Evolutionary conservation across 2,797 vertebrate genomes (phyloP).

Genomic region (Smutsia gigantea): DNA sequence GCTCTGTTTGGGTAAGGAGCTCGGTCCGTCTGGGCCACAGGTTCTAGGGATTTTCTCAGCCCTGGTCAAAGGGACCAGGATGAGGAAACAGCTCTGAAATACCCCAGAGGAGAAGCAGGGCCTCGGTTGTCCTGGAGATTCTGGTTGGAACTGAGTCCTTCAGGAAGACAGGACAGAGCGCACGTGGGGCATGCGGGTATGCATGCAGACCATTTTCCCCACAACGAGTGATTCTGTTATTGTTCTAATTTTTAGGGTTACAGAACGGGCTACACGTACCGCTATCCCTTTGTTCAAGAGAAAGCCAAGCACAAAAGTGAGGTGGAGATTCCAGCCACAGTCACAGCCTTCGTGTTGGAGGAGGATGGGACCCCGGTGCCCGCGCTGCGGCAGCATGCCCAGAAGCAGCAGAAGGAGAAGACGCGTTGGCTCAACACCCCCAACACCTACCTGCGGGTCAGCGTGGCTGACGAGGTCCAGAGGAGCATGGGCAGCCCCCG

Average conservation of each 20-base stretch:
- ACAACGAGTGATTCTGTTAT: neutral
- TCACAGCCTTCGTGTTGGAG: slow-evolving; percentile 93
- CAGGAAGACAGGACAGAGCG: neutral
- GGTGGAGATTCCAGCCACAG: slow-evolving; percentile 95
- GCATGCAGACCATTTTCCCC: slow-evolving; percentile 74
- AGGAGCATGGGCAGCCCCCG: slow-evolving; percentile 87
- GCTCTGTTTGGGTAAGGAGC: neutral
- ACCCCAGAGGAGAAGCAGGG: neutral
- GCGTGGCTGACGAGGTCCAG: slow-evolving; percentile 89
- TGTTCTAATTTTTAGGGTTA: slow-evolving; percentile 86
- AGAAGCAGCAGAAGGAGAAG: slow-evolving; percentile 97
- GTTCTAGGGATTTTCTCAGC: neutral
- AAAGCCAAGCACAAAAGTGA: slow-evolving; percentile 94
- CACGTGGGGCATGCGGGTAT: accelerated
- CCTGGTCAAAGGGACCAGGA: neutral
- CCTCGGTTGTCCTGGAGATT: neutral
- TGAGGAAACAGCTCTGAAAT: neutral
- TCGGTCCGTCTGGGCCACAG: neutral
- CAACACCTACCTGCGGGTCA: slow-evolving; percentile 96
- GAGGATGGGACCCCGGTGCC: slow-evolving; percentile 90
- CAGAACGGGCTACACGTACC: slow-evolving; percentile 96
- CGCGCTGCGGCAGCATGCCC: slow-evolving; percentile 90
- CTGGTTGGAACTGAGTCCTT: neutral
- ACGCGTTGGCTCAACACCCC: slow-evolving; percentile 98
- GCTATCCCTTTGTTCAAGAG: slow-evolving; percentile 96